Base-by-base conservation (phyloP, 2,113 vertebrate species). In the Oenanthe oenanthe region DNA sequence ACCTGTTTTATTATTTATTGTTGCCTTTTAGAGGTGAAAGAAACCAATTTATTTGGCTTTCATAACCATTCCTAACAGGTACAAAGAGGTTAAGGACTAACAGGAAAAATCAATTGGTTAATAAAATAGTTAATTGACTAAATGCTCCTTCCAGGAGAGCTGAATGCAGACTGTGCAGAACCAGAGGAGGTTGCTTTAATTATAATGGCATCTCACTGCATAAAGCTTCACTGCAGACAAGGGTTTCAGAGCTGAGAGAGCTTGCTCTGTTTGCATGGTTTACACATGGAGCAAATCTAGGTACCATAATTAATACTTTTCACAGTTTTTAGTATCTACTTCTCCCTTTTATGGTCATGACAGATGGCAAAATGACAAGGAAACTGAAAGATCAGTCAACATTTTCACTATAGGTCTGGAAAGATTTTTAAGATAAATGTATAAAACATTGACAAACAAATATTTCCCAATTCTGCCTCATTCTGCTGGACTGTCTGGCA, bases 41-140 rank as follows among this genome's bases (percentile, higher is more conserved):
- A 92, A 96, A 78, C 71, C 90, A 94, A 97, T 98, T 97, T 98
- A 97, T 97, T 97, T 66, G 42, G 91, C 88, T 97, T 97, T 96
- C 94, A 68, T 92, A 95, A 96, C 93, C 72, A 96, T 97, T 97
- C 93, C 92, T 93, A 96, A 84, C 94, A 92, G 61, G 86, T 93
- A 96, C 91, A 94, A 95, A 92, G 88, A 97, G 84, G 89, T 89
- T 97, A 91, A 94, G 91, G 93, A 90, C 95, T 97, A 96, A 82
- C 86, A 95, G 88, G 90, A 94, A 97, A 97, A 98, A 97, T 98
- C 97, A 97, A 97, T 97, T 95, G 91, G 97, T 96, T 98, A 98
- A 98, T 98, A 98, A 98, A 98, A 98, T 97, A 97, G 95, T 97
- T 98, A 98, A 98, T 98, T 98, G 98, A 98, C 96, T 96, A 97